These are phyloP conservation scores for Vireo altiloquus DNA, from an alignment of 2,113 vertebrate species.

Conservation along the genomic window DNA sequence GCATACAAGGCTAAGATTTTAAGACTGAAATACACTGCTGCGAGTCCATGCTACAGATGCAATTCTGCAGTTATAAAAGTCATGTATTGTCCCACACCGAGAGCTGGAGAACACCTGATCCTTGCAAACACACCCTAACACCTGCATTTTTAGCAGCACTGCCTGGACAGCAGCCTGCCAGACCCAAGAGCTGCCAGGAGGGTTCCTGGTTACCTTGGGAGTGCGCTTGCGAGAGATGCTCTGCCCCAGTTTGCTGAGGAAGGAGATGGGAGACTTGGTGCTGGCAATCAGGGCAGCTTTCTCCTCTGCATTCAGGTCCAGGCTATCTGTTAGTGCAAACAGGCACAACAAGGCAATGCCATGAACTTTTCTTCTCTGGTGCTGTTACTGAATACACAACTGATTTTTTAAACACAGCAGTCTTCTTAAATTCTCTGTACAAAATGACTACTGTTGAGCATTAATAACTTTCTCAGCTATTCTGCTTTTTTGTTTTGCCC, in stretches of 20 bases:
- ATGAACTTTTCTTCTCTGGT: neutral
- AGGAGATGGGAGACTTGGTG: constrained; percentile 96
- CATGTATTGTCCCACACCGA: accelerated
- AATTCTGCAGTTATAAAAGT: neutral
- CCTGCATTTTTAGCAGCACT: neutral
- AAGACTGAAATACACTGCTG: neutral
- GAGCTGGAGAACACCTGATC: neutral
- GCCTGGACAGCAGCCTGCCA: neutral
- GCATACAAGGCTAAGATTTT: neutral
- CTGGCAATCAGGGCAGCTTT: constrained; percentile 87
- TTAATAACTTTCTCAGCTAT: neutral
- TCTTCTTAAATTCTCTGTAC: neutral
- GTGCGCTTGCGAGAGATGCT: constrained; percentile 94
- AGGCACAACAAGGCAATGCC: neutral
- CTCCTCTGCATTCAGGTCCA: constrained; percentile 90
- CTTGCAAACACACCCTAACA: neutral
- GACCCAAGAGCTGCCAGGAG: neutral
- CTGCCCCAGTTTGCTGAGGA: constrained; percentile 95
- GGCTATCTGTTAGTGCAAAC: constrained; percentile 75
- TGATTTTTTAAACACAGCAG: neutral
- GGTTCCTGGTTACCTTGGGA: constrained; percentile 79
- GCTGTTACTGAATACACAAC: neutral
- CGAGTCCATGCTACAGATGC: accelerated
- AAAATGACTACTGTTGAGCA: neutral
- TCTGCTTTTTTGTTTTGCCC: neutral